Percentiles rank a stretch among this genome's conserved stretches.
Conservation (phyloP, 2,888 invertebrate genomes). For the Crossocerus cetratus region DNA sequence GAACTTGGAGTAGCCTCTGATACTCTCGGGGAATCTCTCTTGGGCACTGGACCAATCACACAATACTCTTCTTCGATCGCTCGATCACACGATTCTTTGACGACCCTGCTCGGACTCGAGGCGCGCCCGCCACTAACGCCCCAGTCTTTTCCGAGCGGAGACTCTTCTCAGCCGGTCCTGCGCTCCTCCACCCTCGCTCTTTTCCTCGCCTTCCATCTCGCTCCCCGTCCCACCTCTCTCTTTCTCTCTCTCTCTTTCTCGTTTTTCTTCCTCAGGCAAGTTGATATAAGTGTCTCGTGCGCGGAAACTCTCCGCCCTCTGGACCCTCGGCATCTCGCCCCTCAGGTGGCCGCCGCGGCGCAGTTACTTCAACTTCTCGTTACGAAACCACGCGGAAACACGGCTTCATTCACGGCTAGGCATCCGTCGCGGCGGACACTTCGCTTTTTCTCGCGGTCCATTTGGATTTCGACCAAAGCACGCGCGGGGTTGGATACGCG, state of each 20-base stretch:
- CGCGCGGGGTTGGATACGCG: neutral
- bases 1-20: too few relatives aligned
- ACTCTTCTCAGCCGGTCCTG: slow-evolving; percentile 42
- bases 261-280: slow-evolving; percentile 46
- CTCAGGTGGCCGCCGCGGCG: neutral
- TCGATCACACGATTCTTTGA: slow-evolving; percentile 41
- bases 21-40: neutral
- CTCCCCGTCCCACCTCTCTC: slow-evolving; percentile 9
- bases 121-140: slow-evolving; percentile 73
- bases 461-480: slow-evolving; percentile 33
- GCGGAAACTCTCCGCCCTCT: slow-evolving; percentile 2
- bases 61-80: slow-evolving; percentile 33
- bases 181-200: neutral
- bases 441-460: neutral
- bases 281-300: slow-evolving; percentile 45
- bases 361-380: neutral
- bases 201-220: slow-evolving; percentile 7
- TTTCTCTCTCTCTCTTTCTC: neutral
- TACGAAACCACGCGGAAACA: slow-evolving; percentile 3
- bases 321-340: neutral
- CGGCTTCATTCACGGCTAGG: neutral
- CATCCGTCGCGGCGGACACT: too few relatives aligned
- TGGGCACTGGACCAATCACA: slow-evolving; percentile 30
- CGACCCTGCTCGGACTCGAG: slow-evolving; percentile 68
- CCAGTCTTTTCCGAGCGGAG: slow-evolving; percentile 64